A percentile compares a stretch with the other conserved stretches of the same genome.
These are phyloP conservation scores for Herpetotheres cachinnans DNA, from an alignment of 2,113 vertebrate genomes.

Conservation along the genomic window DNA sequence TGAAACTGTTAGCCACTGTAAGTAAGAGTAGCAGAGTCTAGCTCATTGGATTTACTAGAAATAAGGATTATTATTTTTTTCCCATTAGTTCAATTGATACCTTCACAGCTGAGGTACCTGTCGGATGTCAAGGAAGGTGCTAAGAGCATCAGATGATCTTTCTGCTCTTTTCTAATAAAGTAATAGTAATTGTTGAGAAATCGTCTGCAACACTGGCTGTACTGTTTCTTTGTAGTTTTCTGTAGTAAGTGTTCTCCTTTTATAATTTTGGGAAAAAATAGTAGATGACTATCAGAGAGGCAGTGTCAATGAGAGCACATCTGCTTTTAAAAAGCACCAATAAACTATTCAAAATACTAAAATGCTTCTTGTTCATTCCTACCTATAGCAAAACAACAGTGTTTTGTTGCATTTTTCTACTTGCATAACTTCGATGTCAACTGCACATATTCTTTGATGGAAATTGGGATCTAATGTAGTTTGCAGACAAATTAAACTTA, in stretches of 20 bases:
- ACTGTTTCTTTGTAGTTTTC: neutral
- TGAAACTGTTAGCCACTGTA: neutral
- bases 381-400: neutral
- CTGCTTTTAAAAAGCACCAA: conserved; percentile 39
- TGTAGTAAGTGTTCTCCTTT: neutral
- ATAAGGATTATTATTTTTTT: neutral
- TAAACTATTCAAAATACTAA: conserved; percentile 56
- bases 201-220: neutral
- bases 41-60: neutral
- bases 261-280: neutral
- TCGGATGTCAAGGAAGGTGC: neutral
- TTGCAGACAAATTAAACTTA: neutral
- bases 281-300: neutral
- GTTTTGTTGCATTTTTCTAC: neutral
- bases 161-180: neutral
- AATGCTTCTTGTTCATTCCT: conserved; percentile 25
- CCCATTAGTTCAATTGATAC: neutral
- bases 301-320: conserved; percentile 46
- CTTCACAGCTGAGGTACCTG: neutral
- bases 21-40: neutral
- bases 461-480: neutral
- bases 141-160: neutral
- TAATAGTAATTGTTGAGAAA: neutral
- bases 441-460: neutral
- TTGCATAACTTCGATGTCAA: neutral